Base-by-base conservation (phyloP, 2,888 invertebrate genomes). In the Polia nebulosa region DNA sequence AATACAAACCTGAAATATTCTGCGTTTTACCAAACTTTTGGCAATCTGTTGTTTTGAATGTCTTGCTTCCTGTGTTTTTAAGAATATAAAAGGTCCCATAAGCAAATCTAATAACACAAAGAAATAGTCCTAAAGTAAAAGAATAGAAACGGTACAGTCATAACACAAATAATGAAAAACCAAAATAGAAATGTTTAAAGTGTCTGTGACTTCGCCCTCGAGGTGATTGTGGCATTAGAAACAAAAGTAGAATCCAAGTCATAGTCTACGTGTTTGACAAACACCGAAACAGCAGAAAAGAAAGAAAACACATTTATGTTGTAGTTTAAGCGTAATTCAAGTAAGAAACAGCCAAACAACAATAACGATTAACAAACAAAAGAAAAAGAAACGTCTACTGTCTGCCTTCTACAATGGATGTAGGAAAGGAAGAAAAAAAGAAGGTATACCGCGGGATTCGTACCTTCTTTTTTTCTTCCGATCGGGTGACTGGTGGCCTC, bases 381-480 rank as follows among this genome's bases (percentile, higher is more conserved):
- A 45, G 4, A 45, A 67, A 53, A 7, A 7, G 4, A 52, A 66
- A 67, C 15, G 13, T 44, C 34, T 22, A 39, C 20, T n/a, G 29
- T 52, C 32, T 45, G 71, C 60, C 45, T 52, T 45, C 25, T 20
- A 70, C 44, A 70, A 70, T 32, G 29, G 25, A 51, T 29, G n/a
- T 58, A 58, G 34, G 29, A 53, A 9, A 52, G 11, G 59, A 69
- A 70, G 52, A 69, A 59, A 70, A 69, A 52, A 60, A 70, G 69
- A 69, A 69, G 69, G 69, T 69, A 32, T 52, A 70, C 60, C 60
- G 25, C 51, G 44, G 32, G 20, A 45, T 25, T 32, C 71, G 59
- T 69, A 69, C 69, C 69, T 69, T 70, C 71, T 70, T 51, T 47
- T 45, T 69, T 70, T 39, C 52, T 52, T 70, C 60, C 52, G 34